phyloP scores from a whole-genome alignment of 2,797 vertebrate species.

The Tapera naevia region DNA sequence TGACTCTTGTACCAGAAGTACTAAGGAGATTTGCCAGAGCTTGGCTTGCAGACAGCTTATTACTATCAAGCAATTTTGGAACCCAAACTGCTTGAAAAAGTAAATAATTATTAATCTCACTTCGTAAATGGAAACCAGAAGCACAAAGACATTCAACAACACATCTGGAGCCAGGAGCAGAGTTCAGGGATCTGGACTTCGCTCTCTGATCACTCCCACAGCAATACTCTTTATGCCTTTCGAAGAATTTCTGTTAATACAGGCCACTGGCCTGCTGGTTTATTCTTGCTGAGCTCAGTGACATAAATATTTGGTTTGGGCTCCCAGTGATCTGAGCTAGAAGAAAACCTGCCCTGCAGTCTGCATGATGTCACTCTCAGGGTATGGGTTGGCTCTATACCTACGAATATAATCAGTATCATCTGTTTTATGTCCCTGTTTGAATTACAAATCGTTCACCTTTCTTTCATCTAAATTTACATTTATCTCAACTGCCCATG shows the following conservation, averaged over 20 bases:
- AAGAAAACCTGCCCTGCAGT: background rate
- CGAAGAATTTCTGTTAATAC: background rate
- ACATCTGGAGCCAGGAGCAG: background rate
- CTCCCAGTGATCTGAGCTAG: background rate
- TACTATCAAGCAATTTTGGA: background rate
- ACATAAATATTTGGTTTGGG: background rate
- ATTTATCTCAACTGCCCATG: background rate
- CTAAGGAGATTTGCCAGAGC: background rate
- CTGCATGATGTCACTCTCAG: background rate
- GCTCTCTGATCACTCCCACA: background rate
- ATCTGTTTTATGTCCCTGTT: background rate
- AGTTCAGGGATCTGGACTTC: background rate
- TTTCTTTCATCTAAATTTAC: slow-evolving; percentile 5
- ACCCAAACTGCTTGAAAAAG: background rate
- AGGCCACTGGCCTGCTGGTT: background rate
- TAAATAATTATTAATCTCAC: background rate
- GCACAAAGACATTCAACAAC: background rate
- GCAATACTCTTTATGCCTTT: background rate
- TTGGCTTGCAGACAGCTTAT: background rate
- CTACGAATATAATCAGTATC: background rate
- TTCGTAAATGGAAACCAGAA: slow-evolving; percentile 26
- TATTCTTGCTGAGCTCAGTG: background rate
- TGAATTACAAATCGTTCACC: background rate
- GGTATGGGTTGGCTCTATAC: background rate
- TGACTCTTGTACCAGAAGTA: background rate